These are phyloP conservation scores for Cremastinae sp. DNA, from an alignment of 2,888 invertebrate species.

Conservation along the genomic window DNA sequence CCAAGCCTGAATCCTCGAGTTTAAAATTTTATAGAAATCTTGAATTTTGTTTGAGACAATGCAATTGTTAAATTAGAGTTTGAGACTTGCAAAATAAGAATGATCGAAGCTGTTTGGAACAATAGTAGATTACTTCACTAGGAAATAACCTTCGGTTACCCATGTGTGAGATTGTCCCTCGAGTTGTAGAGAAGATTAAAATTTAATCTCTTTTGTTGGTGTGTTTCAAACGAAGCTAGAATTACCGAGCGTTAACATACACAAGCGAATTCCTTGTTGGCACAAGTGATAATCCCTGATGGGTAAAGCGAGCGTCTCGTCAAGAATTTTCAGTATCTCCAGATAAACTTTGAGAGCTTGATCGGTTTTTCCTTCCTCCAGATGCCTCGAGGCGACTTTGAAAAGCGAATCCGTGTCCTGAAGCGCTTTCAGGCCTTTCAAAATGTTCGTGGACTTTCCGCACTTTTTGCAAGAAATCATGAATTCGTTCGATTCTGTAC, in stretches of 20 bases:
- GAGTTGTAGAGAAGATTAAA: no score
- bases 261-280: slow-evolving; percentile 87
- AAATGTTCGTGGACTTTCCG: slow-evolving; percentile 86
- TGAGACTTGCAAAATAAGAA: no score
- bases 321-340: slow-evolving; percentile 85
- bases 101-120: no score
- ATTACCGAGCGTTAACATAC: slow-evolving; percentile 86
- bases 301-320: slow-evolving; percentile 86
- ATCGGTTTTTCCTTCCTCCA: slow-evolving; percentile 84
- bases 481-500: slow-evolving; percentile 85
- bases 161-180: no score
- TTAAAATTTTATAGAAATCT: no score
- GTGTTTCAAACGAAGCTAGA: slow-evolving; percentile 59
- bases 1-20: no score
- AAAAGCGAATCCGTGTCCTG: slow-evolving; percentile 89
- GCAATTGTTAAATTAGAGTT: no score
- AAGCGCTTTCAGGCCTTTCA: slow-evolving; percentile 88
- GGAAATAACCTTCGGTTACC: not conserved
- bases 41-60: no score
- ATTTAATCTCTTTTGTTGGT: no score
- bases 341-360: slow-evolving; percentile 86
- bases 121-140: not conserved
- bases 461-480: slow-evolving; percentile 87
- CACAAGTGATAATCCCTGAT: slow-evolving; percentile 89
- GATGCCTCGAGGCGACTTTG: slow-evolving; percentile 83